Percentiles rank a stretch among this genome's conserved stretches.
These are phyloP conservation scores for Silvanus unidentatus DNA, from an alignment of 2,888 invertebrate species.

Conservation along the genomic window DNA sequence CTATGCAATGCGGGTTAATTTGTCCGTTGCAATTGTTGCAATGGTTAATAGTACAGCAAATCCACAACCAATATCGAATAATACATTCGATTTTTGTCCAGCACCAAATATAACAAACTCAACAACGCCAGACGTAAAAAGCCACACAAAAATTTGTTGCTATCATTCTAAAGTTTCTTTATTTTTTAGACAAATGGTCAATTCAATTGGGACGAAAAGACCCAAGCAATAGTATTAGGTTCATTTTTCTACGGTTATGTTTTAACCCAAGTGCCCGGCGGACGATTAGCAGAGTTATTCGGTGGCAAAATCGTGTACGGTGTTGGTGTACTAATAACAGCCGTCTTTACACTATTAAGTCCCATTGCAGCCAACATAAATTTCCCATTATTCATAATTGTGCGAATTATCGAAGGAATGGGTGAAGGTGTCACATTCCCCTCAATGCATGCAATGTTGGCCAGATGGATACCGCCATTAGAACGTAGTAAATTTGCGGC, in stretches of 20 bases:
- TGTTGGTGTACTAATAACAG: slow-evolving; percentile 72
- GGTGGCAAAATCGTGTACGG: slow-evolving; percentile 88
- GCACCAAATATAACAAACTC: slow-evolving; percentile 45
- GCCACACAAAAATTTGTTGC: not conserved
- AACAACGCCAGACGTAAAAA: slow-evolving; percentile 28
- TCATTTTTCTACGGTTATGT: slow-evolving; percentile 83
- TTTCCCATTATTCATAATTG: slow-evolving; percentile 64
- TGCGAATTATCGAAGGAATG: slow-evolving; percentile 76
- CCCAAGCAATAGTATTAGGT: slow-evolving; percentile 74
- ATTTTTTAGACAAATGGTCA: slow-evolving; percentile 61
- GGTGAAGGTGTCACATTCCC: slow-evolving; percentile 90
- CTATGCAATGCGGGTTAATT: slow-evolving; percentile 84
- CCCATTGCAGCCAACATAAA: slow-evolving; percentile 71
- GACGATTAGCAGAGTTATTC: slow-evolving; percentile 74
- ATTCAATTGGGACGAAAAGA: slow-evolving; percentile 72
- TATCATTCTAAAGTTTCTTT: slow-evolving; percentile 11
- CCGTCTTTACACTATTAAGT: slow-evolving; percentile 75
- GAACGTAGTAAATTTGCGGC: slow-evolving; percentile 88
- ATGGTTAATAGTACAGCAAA: slow-evolving; percentile 78
- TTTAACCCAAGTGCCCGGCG: slow-evolving; percentile 75
- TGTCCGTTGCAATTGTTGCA: slow-evolving; percentile 90
- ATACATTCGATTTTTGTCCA: slow-evolving; percentile 58
- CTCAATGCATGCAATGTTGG: slow-evolving; percentile 89
- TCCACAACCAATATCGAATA: slow-evolving; percentile 52
- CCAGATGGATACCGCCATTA: slow-evolving; percentile 87